A percentile compares a stretch with the other conserved stretches of the same genome.
Evolutionary conservation across 2,797 vertebrate species (phyloP).

Genomic region (Platalea minor): DNA sequence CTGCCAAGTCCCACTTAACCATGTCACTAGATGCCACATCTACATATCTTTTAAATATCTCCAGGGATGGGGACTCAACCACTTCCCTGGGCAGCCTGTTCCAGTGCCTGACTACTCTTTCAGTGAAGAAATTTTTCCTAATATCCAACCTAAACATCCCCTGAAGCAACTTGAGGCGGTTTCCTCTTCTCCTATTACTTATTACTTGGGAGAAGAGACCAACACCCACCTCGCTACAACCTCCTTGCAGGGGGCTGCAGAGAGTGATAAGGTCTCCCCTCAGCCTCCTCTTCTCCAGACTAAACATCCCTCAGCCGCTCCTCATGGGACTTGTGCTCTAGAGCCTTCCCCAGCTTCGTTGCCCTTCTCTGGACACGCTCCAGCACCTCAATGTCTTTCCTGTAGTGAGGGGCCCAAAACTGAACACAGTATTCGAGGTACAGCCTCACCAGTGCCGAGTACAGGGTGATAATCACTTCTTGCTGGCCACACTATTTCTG

Average conservation of each 20-base stretch:
- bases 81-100: neutral
- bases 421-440: neutral
- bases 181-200: too few species aligned
- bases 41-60: neutral
- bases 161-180: too few species aligned
- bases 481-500: neutral
- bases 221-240: rapidly evolving
- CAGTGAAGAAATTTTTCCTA: too few species aligned
- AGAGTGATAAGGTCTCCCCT: too few species aligned
- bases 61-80: neutral
- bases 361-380: neutral
- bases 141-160: too few species aligned
- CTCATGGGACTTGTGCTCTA: neutral
- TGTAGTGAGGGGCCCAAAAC: neutral
- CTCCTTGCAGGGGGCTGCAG: neutral
- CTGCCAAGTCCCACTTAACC: neutral
- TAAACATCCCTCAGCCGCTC: neutral
- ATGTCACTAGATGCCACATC: too few species aligned
- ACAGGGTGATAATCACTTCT: neutral
- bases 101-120: neutral
- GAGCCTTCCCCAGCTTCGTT: neutral
- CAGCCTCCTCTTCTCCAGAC: neutral
- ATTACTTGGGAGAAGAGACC: neutral
- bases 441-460: neutral
- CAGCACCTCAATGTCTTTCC: neutral